Percentiles rank a stretch among this genome's conserved stretches.
Conservation (phyloP, 2,113 vertebrate genomes). For the Coreoperca whiteheadi region DNA sequence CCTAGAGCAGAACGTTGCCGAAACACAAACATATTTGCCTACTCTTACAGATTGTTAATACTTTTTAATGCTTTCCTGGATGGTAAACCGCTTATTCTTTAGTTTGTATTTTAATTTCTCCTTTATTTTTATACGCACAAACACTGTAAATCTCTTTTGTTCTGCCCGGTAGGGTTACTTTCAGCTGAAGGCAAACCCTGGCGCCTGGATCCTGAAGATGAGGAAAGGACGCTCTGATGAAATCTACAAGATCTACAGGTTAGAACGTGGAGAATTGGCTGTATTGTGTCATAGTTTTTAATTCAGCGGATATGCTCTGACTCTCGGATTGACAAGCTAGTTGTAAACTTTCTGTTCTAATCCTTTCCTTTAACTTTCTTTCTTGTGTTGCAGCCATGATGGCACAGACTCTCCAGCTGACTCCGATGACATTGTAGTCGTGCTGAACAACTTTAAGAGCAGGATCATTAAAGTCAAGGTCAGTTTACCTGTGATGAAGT, state of each 20-base stretch:
- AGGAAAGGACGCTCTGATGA: slow-evolving; percentile 97
- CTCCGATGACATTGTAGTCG: slow-evolving; percentile 89
- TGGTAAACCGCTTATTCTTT: not conserved
- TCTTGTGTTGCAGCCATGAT: slow-evolving; percentile 87
- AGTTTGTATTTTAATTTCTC: not conserved
- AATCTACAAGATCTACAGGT: slow-evolving; percentile 99
- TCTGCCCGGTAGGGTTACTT: slow-evolving; percentile 91
- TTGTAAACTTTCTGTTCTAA: not conserved
- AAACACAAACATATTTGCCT: not conserved
- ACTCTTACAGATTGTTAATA: not conserved
- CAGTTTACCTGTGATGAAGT: slow-evolving; percentile 7
- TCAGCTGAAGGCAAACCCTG: slow-evolving; percentile 97
- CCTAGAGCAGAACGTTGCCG: not conserved
- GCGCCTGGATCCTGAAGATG: slow-evolving; percentile 94
- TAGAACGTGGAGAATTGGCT: not conserved
- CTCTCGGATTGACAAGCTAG: slow-evolving; percentile 1
- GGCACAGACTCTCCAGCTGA: slow-evolving; percentile 96
- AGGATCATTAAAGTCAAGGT: slow-evolving; percentile 98
- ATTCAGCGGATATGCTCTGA: not conserved
- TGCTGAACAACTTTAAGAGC: slow-evolving; percentile 97
- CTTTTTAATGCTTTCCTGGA: not conserved
- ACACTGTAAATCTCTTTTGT: not conserved
- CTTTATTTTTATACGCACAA: not conserved
- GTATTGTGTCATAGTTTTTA: not conserved
- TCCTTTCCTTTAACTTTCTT: not conserved